A percentile compares a stretch with the other conserved stretches of the same genome.
Conservation (phyloP, 2,888 invertebrate species). For the Drosophila cracens region DNA sequence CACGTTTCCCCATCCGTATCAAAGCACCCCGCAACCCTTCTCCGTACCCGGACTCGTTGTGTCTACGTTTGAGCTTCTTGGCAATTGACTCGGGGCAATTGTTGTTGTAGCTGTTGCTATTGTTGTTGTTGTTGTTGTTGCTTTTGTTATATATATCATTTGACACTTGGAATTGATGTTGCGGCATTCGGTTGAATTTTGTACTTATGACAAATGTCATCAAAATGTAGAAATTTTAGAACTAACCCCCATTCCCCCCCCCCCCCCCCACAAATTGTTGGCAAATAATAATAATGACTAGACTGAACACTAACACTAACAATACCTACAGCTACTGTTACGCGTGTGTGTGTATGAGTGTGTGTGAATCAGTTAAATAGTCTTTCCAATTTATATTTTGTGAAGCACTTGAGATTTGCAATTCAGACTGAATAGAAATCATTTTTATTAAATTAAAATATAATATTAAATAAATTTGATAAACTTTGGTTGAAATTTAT, state of each 20-base stretch:
- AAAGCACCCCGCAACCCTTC: slow-evolving; percentile 30
- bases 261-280: background rate
- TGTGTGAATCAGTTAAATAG: slow-evolving; percentile 7
- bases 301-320: background rate
- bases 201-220: slow-evolving; percentile 54
- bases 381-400: background rate
- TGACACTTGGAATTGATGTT: slow-evolving; percentile 62
- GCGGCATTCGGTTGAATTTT: slow-evolving; percentile 58
- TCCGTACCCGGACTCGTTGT: slow-evolving; percentile 28
- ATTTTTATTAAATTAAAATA: background rate
- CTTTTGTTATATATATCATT: slow-evolving; percentile 45
- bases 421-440: background rate
- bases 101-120: slow-evolving; percentile 20
- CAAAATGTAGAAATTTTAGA: slow-evolving; percentile 53
- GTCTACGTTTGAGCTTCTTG: slow-evolving; percentile 50
- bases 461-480: background rate
- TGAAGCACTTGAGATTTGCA: background rate
- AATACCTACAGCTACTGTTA: slow-evolving; percentile 23
- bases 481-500: background rate
- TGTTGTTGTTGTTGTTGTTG: slow-evolving; percentile 7
- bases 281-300: slow-evolving; percentile 23
- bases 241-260: background rate
- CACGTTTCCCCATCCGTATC: slow-evolving; percentile 44
- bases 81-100: slow-evolving; percentile 49
- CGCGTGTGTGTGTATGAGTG: background rate